phyloP scores from a whole-genome alignment of 2,797 vertebrate genomes.

The Pteronotus mesoamericanus region DNA sequence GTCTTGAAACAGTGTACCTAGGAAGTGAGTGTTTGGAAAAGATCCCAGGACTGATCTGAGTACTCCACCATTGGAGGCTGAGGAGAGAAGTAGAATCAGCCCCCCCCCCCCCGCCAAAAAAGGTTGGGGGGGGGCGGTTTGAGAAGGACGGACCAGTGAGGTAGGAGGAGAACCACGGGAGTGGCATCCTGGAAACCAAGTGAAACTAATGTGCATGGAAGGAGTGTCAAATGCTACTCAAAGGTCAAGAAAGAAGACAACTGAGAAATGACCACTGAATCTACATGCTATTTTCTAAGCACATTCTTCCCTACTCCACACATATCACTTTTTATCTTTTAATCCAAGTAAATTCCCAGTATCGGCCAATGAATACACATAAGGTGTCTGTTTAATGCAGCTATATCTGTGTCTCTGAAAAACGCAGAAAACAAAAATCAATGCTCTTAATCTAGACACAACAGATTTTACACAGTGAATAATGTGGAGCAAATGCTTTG shows the following conservation, averaged over 20 bases:
- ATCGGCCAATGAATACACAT: not conserved
- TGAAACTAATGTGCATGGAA: not conserved
- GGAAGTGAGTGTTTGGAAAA: not conserved
- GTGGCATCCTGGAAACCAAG: not conserved
- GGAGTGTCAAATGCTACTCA: not conserved
- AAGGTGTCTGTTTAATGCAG: constrained; percentile 37
- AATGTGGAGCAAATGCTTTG: not conserved
- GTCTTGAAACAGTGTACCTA: constrained; percentile 5
- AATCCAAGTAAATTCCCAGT: constrained; percentile 29
- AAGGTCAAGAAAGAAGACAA: not conserved
- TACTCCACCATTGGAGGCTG: not conserved
- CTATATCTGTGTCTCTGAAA: not conserved
- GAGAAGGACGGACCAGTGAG: not conserved
- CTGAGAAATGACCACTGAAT: not conserved
- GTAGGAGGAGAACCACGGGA: not conserved
- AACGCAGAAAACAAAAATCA: not conserved
- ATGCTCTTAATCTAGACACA: constrained; percentile 12
- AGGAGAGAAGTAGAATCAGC: not conserved
- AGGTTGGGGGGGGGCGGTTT: fast-evolving
- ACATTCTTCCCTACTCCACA: not conserved
- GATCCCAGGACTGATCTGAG: not conserved
- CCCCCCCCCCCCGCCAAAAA: too few species aligned
- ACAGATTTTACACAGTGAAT: not conserved
- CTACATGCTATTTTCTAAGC: not conserved
- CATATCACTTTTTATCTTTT: not conserved